These are phyloP conservation scores for Cantharis rufa DNA, from an alignment of 2,888 invertebrate species.

Conservation along the genomic window DNA sequence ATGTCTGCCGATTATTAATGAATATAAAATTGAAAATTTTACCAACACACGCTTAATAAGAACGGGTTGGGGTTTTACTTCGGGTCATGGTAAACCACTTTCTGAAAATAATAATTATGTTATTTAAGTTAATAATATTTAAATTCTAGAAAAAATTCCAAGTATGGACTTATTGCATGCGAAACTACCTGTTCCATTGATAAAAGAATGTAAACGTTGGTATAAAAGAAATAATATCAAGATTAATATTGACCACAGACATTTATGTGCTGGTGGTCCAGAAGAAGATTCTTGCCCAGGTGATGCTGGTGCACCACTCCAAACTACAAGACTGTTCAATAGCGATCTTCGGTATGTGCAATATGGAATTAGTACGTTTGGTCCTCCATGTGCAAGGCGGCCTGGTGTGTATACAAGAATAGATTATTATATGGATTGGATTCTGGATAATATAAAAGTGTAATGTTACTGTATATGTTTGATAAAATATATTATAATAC, in stretches of 20 bases:
- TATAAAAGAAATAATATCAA: not conserved
- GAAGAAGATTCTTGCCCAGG: conserved; percentile 67
- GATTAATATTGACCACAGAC: not conserved
- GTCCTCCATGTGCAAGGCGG: conserved; percentile 53
- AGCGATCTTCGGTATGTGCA: conserved; percentile 57
- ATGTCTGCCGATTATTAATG: conserved; percentile 54
- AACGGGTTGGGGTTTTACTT: conserved; percentile 76
- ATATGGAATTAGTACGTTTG: conserved; percentile 59
- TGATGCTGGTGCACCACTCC: conserved; percentile 72
- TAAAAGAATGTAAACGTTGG: conserved; percentile 44
- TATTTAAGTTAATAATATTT: too few relatives aligned
- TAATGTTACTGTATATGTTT: too few relatives aligned
- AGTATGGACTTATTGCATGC: conserved; percentile 6
- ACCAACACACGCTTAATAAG: conserved; percentile 62
- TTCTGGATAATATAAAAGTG: conserved; percentile 47
- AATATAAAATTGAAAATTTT: conserved; percentile 49
- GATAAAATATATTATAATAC: too few relatives aligned
- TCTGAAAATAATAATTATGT: too few relatives aligned
- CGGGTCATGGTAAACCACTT: not conserved
- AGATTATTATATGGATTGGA: conserved; percentile 66
- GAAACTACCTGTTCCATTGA: conserved; percentile 44
- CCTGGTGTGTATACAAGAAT: conserved; percentile 72
- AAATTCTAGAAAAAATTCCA: not conserved
- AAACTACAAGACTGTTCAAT: not conserved
- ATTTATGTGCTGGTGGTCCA: conserved; percentile 69